Evolutionary conservation across 2,113 vertebrate genomes (phyloP).

Genomic region (Pontoporia blainvillei): DNA sequence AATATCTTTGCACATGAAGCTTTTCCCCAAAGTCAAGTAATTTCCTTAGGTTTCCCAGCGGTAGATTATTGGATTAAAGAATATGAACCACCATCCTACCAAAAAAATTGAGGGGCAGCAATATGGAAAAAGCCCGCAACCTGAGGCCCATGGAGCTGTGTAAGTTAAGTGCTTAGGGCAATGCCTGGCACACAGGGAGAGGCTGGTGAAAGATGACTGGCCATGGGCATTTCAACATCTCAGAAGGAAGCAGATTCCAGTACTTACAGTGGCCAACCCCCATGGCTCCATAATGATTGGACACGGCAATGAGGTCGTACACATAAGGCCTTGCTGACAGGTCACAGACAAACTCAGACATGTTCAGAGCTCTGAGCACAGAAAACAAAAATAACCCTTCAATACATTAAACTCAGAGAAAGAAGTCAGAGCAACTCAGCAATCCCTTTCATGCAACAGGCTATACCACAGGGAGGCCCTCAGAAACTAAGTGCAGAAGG

Average conservation of each 20-base stretch:
- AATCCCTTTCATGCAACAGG: background rate
- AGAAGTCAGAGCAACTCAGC: background rate
- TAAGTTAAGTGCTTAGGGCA: background rate
- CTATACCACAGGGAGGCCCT: background rate
- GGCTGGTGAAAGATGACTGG: background rate
- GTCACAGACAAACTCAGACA: constrained; percentile 96
- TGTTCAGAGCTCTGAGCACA: constrained; percentile 89
- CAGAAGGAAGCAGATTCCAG: background rate
- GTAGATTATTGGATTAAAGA: background rate
- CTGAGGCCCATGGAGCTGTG: background rate
- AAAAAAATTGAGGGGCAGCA: background rate
- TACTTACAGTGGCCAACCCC: constrained; percentile 97
- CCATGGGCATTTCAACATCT: background rate
- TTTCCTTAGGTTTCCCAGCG: background rate
- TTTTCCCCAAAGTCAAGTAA: background rate
- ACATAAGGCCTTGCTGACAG: constrained; percentile 89
- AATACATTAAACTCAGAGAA: background rate
- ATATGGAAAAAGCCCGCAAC: background rate
- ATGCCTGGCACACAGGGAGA: background rate
- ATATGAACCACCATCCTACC: background rate
- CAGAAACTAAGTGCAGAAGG: background rate
- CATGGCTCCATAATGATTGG: constrained; percentile 98
- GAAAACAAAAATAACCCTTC: constrained; percentile 44
- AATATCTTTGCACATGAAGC: background rate
- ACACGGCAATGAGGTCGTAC: constrained; percentile 95